A percentile compares a stretch with the other conserved stretches of the same genome.
Evolutionary conservation across 2,888 invertebrate species (phyloP).

Genomic region (Mesorhabditis sp.): DNA sequence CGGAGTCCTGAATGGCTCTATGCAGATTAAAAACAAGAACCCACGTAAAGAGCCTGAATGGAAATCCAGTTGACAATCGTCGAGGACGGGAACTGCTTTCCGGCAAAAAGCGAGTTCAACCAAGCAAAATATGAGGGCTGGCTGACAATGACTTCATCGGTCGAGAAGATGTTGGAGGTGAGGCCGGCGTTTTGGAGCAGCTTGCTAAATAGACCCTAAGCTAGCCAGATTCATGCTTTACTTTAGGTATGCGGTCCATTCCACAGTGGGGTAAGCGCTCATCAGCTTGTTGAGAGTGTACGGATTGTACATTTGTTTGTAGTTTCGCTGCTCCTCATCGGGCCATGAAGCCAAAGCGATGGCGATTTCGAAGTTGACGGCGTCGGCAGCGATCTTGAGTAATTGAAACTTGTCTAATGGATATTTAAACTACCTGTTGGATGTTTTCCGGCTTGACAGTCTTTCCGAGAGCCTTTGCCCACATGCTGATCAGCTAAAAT

Average conservation of each 20-base stretch:
- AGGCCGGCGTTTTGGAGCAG: conserved; percentile 1
- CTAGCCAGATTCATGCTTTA: not conserved
- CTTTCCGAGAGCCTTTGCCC: conserved; percentile 20
- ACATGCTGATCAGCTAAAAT: conserved; percentile 19
- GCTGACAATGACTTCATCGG: conserved; percentile 29
- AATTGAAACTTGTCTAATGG: conserved; percentile 20
- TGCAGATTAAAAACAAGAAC: not conserved
- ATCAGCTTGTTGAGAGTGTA: conserved; percentile 30
- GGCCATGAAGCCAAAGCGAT: conserved; percentile 43
- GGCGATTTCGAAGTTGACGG: conserved; percentile 27
- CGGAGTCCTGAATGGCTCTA: conserved; percentile 17
- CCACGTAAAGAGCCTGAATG: conserved; percentile 9
- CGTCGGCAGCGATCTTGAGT: conserved; percentile 18
- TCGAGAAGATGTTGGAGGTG: not conserved
- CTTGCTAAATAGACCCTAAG: not conserved
- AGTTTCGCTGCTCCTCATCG: conserved; percentile 41
- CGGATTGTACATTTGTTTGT: conserved; percentile 46
- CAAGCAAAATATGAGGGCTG: conserved; percentile 48
- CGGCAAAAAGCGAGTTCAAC: conserved; percentile 40
- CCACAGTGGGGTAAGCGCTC: conserved; percentile 29
- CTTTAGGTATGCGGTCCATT: conserved; percentile 32
- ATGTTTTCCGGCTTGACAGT: conserved; percentile 14
- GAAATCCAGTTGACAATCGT: conserved; percentile 45
- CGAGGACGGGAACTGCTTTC: conserved; percentile 16
- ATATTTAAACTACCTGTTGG: conserved; percentile 12